These are phyloP conservation scores for Poeciliopsis turrubarensis DNA, from an alignment of 2,113 vertebrate genomes.

Conservation along the genomic window DNA sequence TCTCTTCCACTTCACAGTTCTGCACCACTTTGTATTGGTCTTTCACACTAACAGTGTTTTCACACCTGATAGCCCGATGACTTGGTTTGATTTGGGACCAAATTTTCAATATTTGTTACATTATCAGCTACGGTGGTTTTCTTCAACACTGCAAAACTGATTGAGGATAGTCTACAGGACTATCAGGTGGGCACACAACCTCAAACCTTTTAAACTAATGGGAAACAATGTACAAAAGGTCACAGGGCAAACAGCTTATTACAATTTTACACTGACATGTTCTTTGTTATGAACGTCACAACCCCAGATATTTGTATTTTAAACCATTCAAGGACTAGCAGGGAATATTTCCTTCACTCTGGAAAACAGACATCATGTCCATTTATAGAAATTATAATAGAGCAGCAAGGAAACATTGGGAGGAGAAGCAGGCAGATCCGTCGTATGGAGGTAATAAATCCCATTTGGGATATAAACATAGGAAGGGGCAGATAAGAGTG, in stretches of 20 bases:
- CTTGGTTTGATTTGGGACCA: no score
- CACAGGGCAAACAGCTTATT: not conserved
- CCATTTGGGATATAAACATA: not conserved
- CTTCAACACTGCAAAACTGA: no score
- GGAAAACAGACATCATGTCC: slow-evolving; percentile 57
- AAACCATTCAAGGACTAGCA: not conserved
- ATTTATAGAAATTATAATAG: slow-evolving; percentile 68
- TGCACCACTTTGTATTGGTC: not conserved
- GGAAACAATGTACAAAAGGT: not conserved
- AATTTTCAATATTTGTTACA: no score
- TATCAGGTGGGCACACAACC: no score
- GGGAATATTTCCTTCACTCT: slow-evolving; percentile 6
- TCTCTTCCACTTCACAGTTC: not conserved
- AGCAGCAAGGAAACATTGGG: slow-evolving; percentile 13
- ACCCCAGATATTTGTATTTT: not conserved
- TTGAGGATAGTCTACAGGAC: no score
- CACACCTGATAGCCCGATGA: no score
- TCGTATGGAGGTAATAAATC: slow-evolving; percentile 1
- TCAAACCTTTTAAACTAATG: no score
- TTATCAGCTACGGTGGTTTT: no score
- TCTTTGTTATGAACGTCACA: not conserved
- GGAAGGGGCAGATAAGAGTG: not conserved
- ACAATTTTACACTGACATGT: not conserved
- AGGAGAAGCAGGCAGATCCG: not conserved
- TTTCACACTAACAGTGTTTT: not conserved